Base-by-base conservation (phyloP, 2,113 vertebrate genomes). In the Heterotis niloticus region DNA sequence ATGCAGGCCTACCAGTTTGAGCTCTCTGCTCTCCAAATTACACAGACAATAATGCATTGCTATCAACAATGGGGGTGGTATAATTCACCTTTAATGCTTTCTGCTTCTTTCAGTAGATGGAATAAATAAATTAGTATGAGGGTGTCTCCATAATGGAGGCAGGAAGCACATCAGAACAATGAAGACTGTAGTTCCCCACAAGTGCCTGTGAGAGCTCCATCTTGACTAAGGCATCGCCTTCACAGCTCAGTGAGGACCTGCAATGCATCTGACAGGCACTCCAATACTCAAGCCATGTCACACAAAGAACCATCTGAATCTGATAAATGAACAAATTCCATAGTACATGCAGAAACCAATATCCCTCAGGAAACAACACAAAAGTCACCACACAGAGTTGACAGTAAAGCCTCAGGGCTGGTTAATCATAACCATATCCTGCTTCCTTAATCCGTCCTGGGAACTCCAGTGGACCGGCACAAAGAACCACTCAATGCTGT, bases 1-100 rank as follows among this genome's bases (percentile, higher is more conserved):
- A 88, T 84, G 88, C 88, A 90, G 87, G 87, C 77, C 83, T 81
- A 80, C 85, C 86, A 82, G 78, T 34, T 17, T 64, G 60, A 28
- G 28, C 13, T 73, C 83, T 78, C 74, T 81, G 11, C 5, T 29
- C 76, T 5, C 54, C 54, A 76, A 83, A 85, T 82, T 84, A 83
- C 87, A 86, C 82, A 82, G 18, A 83, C 82, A 87, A 88, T 83
- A 87, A 88, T 82, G 81, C 74, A 85, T 87, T 84, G 83, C 70
- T 54, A 59, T 75, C 28, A 75, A 28, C 69, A 52, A 17, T 44
- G n/a, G 34, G 20, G 69, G 18, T 18, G 18, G 52, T 72, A 56
- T 64, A 64, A 74, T 54, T 59, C 17, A 4, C 23, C 10, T 4
- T 1, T 65, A 10, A 17, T 65, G 64, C 64, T 65, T 65, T n/a